Conservation (phyloP, 2,797 vertebrate genomes). For the Nothura maculosa region DNA sequence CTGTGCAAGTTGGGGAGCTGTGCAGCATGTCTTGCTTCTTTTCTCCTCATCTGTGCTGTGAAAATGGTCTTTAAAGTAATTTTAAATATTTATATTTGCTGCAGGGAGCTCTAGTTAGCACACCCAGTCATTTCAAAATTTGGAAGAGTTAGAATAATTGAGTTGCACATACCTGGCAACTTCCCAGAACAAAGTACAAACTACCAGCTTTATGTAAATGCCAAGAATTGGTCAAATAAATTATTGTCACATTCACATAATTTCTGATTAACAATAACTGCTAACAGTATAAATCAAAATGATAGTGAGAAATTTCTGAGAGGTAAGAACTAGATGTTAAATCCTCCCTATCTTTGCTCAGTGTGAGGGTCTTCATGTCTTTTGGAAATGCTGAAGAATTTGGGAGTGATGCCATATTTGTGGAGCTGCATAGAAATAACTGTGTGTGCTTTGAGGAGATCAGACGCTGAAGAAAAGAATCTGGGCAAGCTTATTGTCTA, state of each 20-base stretch:
- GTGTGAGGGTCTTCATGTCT: background rate
- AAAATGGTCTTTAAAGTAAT: background rate
- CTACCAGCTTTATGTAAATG: constrained; percentile 46
- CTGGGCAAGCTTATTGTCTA: background rate
- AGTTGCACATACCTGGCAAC: background rate
- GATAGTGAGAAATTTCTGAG: background rate
- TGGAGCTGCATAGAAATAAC: background rate
- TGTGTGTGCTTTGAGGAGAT: background rate
- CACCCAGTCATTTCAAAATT: background rate
- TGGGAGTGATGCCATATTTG: background rate
- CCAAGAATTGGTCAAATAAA: background rate
- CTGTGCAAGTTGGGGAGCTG: background rate
- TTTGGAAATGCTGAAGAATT: background rate
- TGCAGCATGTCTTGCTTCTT: background rate
- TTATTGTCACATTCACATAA: background rate
- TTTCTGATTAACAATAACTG: background rate
- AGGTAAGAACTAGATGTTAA: background rate
- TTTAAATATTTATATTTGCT: background rate
- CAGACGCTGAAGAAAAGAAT: background rate
- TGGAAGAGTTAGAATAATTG: background rate
- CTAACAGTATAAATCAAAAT: background rate
- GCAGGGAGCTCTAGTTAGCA: background rate
- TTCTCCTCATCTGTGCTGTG: background rate
- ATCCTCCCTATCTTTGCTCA: background rate
- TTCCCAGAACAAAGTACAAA: constrained; percentile 41